These are phyloP conservation scores for Phyllotreta cruciferae DNA, from an alignment of 2,888 invertebrate genomes.

Conservation along the genomic window DNA sequence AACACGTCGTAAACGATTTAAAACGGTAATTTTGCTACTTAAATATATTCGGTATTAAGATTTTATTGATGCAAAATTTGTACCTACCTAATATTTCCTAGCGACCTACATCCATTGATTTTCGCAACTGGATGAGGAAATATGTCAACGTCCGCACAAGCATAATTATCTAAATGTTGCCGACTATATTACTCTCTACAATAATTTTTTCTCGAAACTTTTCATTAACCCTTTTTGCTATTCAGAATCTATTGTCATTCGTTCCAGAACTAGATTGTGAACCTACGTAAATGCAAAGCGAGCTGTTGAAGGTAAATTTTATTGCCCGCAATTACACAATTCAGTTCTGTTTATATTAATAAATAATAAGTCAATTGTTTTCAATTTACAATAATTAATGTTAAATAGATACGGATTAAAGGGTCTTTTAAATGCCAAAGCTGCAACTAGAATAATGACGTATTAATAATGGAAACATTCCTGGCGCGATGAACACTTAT, in stretches of 20 bases:
- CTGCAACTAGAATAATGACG: slow-evolving; percentile 13
- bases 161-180: slow-evolving; percentile 11
- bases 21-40: too few relatives aligned
- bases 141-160: slow-evolving; percentile 12
- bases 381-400: slow-evolving; percentile 22
- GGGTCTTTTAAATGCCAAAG: slow-evolving; percentile 20
- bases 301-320: slow-evolving; percentile 18
- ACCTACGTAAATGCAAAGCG: slow-evolving; percentile 20
- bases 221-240: slow-evolving; percentile 22
- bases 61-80: too few relatives aligned
- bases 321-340: slow-evolving; percentile 17
- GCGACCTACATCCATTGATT: too few relatives aligned
- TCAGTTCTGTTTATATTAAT: slow-evolving; percentile 21
- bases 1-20: too few relatives aligned
- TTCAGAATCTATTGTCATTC: slow-evolving; percentile 20
- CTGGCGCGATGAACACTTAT: neutral
- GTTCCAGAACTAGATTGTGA: slow-evolving; percentile 19
- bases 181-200: slow-evolving; percentile 12
- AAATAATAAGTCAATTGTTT: slow-evolving; percentile 22
- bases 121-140: slow-evolving; percentile 1
- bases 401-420: slow-evolving; percentile 18
- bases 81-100: too few relatives aligned
- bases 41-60: too few relatives aligned
- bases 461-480: slow-evolving; percentile 21
- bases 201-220: slow-evolving; percentile 5